A percentile compares a stretch with the other conserved stretches of the same genome.
Evolutionary conservation across 2,888 invertebrate genomes (phyloP).

Genomic region (Tinea semifulvella): DNA sequence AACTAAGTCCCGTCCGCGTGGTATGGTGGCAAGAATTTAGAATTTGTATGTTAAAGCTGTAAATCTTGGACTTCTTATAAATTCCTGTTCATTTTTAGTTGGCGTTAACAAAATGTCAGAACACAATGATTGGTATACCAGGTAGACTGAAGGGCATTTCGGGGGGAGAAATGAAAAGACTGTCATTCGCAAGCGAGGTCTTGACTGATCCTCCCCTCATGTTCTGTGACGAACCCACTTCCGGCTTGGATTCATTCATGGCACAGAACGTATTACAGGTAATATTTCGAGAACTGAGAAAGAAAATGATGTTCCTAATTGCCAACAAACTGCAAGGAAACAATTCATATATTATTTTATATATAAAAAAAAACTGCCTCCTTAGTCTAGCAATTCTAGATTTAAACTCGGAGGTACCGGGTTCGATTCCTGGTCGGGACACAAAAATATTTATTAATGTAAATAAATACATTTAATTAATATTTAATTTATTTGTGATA

Average conservation of each 20-base stretch:
- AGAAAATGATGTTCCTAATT: no score
- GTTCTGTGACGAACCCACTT: slow-evolving; percentile 98
- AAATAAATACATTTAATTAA: no score
- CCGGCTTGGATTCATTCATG: slow-evolving; percentile 96
- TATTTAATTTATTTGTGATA: no score
- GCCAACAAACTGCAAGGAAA: no score
- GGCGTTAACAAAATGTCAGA: slow-evolving; percentile 87
- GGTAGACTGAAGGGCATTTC: slow-evolving; percentile 92
- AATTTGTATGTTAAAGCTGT: no score
- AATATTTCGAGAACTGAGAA: slow-evolving; percentile 10
- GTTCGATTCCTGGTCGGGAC: no score
- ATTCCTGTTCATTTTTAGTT: slow-evolving; percentile 64
- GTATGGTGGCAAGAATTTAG: no score
- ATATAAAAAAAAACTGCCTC: no score
- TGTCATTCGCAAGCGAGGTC: slow-evolving; percentile 97
- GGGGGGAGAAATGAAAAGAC: slow-evolving; percentile 94
- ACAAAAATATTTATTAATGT: no score
- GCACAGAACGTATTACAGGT: slow-evolving; percentile 92
- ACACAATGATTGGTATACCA: slow-evolving; percentile 89
- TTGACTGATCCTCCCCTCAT: slow-evolving; percentile 93
- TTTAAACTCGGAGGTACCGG: no score
- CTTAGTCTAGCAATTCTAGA: no score
- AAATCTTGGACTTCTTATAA: neutral
- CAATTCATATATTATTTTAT: neutral
- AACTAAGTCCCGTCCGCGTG: no score